Conservation (phyloP, 2,888 invertebrate species). For the Sisyra terminalis region DNA sequence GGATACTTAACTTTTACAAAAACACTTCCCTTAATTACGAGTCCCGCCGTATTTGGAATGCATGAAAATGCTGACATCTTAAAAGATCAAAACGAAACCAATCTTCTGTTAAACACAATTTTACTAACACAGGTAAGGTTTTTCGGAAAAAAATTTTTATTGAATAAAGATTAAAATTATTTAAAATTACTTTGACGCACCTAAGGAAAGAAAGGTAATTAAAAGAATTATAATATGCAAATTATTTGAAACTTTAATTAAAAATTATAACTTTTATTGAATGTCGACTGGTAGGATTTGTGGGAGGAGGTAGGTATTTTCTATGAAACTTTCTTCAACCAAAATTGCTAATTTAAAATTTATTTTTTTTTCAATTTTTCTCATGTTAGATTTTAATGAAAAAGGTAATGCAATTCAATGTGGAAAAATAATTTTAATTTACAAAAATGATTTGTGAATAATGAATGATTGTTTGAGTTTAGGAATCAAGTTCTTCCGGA, state of each 20-base stretch:
- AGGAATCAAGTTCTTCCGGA: constrained; percentile 46
- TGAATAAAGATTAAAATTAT: neutral
- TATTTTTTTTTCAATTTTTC: no score
- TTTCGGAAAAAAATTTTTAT: neutral
- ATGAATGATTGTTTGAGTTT: constrained; percentile 2
- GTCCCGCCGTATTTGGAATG: constrained; percentile 82
- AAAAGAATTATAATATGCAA: neutral
- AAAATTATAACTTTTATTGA: neutral
- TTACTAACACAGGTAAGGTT: constrained; percentile 60
- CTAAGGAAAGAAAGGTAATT: neutral
- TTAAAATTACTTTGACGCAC: neutral
- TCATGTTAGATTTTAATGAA: neutral
- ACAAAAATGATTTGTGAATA: neutral
- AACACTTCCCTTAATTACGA: constrained; percentile 56
- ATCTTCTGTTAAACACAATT: constrained; percentile 55
- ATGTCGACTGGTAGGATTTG: neutral
- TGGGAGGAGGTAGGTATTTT: neutral
- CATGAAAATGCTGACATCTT: constrained; percentile 86
- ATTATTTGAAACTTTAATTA: neutral
- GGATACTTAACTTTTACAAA: constrained; percentile 49
- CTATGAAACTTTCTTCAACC: no score
- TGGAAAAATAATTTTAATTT: neutral
- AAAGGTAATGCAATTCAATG: neutral
- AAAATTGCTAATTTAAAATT: no score
- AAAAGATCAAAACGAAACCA: constrained; percentile 79